A percentile compares a stretch with the other conserved stretches of the same genome.
These are phyloP conservation scores for Seira ritae DNA, from an alignment of 2,888 invertebrate species.

Conservation along the genomic window DNA sequence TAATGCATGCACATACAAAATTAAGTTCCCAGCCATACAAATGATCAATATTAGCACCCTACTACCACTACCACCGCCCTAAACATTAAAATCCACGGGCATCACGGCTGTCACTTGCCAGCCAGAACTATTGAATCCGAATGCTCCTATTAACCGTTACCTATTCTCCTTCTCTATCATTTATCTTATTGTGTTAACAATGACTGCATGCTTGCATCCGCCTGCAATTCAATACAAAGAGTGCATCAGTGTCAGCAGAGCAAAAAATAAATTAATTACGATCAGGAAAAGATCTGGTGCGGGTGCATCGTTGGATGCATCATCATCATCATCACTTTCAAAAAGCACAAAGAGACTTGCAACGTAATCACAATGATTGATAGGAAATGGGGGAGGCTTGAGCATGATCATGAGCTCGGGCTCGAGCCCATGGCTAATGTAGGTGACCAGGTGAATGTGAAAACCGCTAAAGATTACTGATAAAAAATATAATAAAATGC, in stretches of 20 bases:
- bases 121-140: slow-evolving; percentile 19
- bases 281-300: not conserved
- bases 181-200: slow-evolving; percentile 45
- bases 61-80: not conserved
- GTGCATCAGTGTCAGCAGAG: slow-evolving; percentile 28
- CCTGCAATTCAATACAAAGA: slow-evolving; percentile 32
- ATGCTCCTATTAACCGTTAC: slow-evolving; percentile 38
- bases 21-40: too few species aligned
- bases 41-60: not conserved
- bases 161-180: slow-evolving; percentile 37
- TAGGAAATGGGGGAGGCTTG: slow-evolving; percentile 47
- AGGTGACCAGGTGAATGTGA: slow-evolving; percentile 56
- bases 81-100: not conserved
- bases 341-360: slow-evolving; percentile 37
- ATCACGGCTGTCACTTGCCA: not conserved
- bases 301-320: slow-evolving; percentile 1
- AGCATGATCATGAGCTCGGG: too few species aligned
- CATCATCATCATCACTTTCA: not conserved
- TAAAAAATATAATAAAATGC: slow-evolving; percentile 25
- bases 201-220: slow-evolving; percentile 47
- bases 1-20: too few species aligned
- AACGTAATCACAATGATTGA: slow-evolving; percentile 53
- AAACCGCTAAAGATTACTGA: slow-evolving; percentile 42
- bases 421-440: slow-evolving; percentile 46
- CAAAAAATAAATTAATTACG: not conserved